Conservation (phyloP, 1,140 invertebrate genomes). For the Brachionus plicatilis region DNA sequence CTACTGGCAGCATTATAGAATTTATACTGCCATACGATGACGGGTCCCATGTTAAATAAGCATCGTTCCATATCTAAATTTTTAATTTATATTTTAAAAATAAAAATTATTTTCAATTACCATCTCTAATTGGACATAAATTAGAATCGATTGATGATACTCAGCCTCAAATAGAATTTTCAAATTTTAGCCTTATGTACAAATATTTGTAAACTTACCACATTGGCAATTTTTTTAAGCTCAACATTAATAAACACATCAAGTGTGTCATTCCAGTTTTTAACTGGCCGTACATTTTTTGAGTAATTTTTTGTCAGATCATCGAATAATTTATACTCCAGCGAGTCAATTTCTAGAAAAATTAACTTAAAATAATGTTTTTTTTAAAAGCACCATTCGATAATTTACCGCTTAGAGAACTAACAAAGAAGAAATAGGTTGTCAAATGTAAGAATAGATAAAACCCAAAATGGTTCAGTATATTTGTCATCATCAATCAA, state of each 20-base stretch:
- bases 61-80: slow-evolving; percentile 43
- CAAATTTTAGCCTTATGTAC: neutral
- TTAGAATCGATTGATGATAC: neutral
- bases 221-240: slow-evolving; percentile 5
- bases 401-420: neutral
- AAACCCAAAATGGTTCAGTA: neutral
- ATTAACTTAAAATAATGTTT: neutral
- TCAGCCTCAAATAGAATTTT: neutral
- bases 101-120: neutral
- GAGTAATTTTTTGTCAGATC: neutral
- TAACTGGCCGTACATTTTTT: neutral
- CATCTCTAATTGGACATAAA: slow-evolving; percentile 6
- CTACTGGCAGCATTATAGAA: slow-evolving; percentile 39
- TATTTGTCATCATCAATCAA: neutral
- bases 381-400: neutral
- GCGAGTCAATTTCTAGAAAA: neutral
- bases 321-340: neutral
- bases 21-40: slow-evolving; percentile 42
- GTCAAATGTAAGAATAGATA: neutral
- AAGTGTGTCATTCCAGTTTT: neutral
- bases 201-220: neutral
- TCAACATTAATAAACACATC: slow-evolving; percentile 3
- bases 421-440: neutral
- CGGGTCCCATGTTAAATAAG: slow-evolving; percentile 43
- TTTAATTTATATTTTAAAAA: neutral